Evolutionary conservation across 2,888 invertebrate genomes (phyloP), one percentile per base, ranked within the genome.

Genomic region (Perizoma affinitatum): DNA sequence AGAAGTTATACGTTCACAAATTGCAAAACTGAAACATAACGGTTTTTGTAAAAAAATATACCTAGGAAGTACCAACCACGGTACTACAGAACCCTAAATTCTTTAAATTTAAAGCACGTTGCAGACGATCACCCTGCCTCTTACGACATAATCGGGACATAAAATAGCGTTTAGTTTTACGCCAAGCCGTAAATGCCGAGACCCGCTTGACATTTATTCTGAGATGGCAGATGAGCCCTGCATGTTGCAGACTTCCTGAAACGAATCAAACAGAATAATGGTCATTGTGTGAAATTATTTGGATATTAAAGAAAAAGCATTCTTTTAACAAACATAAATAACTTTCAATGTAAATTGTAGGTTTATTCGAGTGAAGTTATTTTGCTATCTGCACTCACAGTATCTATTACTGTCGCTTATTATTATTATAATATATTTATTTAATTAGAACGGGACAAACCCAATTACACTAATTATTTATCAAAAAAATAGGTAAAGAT

Each of bases 161-260:
- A 84, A 84, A 84, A 82, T 73, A 76, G 68, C 75, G 75, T 74
- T 80, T 79, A 80, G 75, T 76, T 76, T 78, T 76, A 77, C 72
- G 73, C 66, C 66, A 58, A 49, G 71, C 76, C 68, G 73, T 78
- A 80, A 81, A 74, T 66, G 75, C 73, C 77, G 75, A 79, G 72
- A 71, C 74, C 66, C 68, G 62, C 72, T 79, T 75, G 79, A 80
- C 81, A 76, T 84, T 84, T 81, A 83, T 82, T 79, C 73, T 76
- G 76, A 76, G 74, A 56, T 60, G 58, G 61, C 46, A 56, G 65
- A 55, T 55, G 38, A 40, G 51, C 11, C 10, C 38, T 11, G n/a
- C 44, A 35, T 50, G 55, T 50, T 54, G 35, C 48, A 48, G 42
- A 45, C 50, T 53, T 62, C 67, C 62, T 58, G 50, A 11, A 54